Conservation (phyloP, 2,113 vertebrate genomes). For the Alligator sinensis region DNA sequence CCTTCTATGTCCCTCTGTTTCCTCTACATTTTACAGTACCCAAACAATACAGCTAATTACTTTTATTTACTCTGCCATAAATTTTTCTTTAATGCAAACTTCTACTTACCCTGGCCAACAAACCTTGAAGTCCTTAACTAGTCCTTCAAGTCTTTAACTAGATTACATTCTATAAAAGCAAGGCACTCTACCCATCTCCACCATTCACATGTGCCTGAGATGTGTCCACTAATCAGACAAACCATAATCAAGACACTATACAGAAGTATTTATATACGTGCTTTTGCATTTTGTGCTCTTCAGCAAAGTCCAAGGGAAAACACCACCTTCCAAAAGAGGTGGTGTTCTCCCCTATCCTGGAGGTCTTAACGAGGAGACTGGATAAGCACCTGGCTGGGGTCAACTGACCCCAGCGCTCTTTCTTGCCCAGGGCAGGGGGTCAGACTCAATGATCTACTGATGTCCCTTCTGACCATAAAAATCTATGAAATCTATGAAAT, state of each 20-base stretch:
- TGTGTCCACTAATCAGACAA: not conserved
- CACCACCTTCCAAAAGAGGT: no score
- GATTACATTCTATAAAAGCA: not conserved
- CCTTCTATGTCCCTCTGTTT: not conserved
- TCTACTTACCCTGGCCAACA: not conserved
- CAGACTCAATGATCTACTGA: no score
- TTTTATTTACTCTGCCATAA: not conserved
- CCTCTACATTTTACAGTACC: not conserved
- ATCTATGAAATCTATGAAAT: no score
- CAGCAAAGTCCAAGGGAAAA: no score
- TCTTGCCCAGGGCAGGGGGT: no score
- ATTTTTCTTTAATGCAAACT: fast-evolving
- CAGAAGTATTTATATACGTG: not conserved
- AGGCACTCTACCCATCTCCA: not conserved
- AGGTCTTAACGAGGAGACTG: no score
- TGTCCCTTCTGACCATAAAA: no score
- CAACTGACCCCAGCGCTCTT: no score
- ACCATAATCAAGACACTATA: not conserved
- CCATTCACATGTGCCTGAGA: not conserved
- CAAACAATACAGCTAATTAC: not conserved
- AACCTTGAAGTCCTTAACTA: not conserved
- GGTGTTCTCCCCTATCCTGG: no score
- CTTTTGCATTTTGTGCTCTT: no score
- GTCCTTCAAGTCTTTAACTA: not conserved
- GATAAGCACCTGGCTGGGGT: no score